A percentile compares a stretch with the other conserved stretches of the same genome.
Evolutionary conservation across 1,140 invertebrate genomes (phyloP).

Genomic region (Anagrus nilaparvatae): DNA sequence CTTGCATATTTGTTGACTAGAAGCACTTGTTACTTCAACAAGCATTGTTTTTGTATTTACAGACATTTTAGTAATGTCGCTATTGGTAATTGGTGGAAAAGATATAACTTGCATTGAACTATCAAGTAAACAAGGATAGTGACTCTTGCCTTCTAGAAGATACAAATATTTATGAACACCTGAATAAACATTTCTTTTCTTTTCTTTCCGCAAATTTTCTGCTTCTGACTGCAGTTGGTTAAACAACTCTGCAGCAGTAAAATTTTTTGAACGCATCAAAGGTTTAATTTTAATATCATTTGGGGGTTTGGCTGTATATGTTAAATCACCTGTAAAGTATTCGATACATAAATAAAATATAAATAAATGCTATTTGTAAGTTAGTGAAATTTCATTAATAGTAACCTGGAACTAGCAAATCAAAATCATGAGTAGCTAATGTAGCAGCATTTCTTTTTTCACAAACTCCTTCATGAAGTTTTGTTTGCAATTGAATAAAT

Average conservation of each 20-base stretch:
- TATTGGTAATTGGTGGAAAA: conserved; percentile 76
- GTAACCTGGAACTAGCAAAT: conserved; percentile 47
- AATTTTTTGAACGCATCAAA: conserved; percentile 48
- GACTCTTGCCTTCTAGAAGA: conserved; percentile 59
- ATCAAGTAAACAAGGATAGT: conserved; percentile 63
- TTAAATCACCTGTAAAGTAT: conserved; percentile 48
- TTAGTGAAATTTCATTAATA: background rate
- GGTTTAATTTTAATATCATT: conserved; percentile 53
- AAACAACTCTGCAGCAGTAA: conserved; percentile 56
- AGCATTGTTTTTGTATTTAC: conserved; percentile 55
- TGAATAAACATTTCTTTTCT: conserved; percentile 68
- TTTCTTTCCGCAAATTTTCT: conserved; percentile 62
- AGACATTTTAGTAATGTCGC: conserved; percentile 65
- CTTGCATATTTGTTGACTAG: conserved; percentile 55
- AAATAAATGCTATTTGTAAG: background rate
- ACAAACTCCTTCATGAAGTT: conserved; percentile 68
- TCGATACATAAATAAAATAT: conserved; percentile 6
- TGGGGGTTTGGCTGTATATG: conserved; percentile 56
- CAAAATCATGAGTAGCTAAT: conserved; percentile 73
- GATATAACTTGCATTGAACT: conserved; percentile 56
- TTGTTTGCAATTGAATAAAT: conserved; percentile 72
- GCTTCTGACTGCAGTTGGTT: conserved; percentile 61
- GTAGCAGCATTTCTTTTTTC: conserved; percentile 67
- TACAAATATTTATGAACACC: conserved; percentile 76
- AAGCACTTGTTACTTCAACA: conserved; percentile 66